Conservation (phyloP, 2,888 invertebrate species). For the Pterostichus madidus region DNA sequence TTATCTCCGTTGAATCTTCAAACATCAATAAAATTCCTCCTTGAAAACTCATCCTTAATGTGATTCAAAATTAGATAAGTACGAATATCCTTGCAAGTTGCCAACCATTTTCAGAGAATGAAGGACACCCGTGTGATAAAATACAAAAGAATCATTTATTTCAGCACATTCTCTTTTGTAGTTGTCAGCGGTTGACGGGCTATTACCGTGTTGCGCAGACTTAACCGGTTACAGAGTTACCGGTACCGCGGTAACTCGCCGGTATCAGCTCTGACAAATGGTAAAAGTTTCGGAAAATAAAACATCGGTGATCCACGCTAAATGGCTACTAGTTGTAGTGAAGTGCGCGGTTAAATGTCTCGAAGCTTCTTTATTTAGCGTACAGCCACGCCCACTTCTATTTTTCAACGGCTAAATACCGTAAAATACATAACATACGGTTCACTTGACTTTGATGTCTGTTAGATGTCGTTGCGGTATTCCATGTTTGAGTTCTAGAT, state of each 20-base stretch:
- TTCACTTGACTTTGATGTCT: conserved; percentile 47
- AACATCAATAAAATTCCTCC: conserved; percentile 35
- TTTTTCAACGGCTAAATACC: conserved; percentile 55
- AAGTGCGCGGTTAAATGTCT: conserved; percentile 37
- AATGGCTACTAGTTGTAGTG: conserved; percentile 22
- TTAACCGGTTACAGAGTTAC: conserved; percentile 10
- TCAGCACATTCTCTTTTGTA: conserved; percentile 2
- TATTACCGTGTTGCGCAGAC: conserved; percentile 41
- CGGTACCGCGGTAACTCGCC: conserved; percentile 1
- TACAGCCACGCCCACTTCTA: conserved; percentile 42
- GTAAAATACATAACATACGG: conserved; percentile 44
- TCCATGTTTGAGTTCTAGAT: conserved; percentile 25
- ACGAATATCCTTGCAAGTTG: conserved; percentile 9
- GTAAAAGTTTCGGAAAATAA: conserved; percentile 64
- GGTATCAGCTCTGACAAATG: conserved; percentile 55
- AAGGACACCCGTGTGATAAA: conserved; percentile 24
- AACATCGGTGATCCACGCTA: conserved; percentile 54
- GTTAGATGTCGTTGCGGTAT: conserved; percentile 15
- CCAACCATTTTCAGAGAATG: conserved; percentile 2
- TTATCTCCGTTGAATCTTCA: background rate
- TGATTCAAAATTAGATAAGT: conserved; percentile 44
- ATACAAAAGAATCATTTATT: conserved; percentile 51
- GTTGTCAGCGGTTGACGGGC: conserved; percentile 8
- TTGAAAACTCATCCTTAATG: conserved; percentile 38
- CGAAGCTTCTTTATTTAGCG: conserved; percentile 62